Conservation (phyloP, 2,888 invertebrate genomes). For the Lasioglossum pauxillum region DNA sequence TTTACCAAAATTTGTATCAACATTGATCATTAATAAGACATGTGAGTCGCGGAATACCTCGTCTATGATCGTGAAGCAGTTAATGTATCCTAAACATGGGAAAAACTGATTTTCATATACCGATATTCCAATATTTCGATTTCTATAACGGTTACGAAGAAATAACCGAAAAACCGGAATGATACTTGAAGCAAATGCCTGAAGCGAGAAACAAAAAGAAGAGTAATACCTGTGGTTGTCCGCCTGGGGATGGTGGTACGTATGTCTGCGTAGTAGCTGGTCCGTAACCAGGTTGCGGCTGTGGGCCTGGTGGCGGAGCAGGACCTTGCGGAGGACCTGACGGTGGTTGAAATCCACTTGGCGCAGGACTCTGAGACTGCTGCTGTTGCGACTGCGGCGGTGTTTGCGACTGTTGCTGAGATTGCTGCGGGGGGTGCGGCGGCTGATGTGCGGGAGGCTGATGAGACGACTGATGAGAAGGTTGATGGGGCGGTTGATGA, state of each 20-base stretch:
- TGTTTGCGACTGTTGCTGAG: conserved; percentile 75
- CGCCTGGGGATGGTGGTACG: conserved; percentile 82
- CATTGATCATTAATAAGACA: no score
- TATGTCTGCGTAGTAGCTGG: conserved; percentile 84
- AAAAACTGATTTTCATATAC: no score
- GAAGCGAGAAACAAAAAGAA: neutral
- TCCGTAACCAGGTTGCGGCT: conserved; percentile 83
- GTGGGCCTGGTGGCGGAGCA: conserved; percentile 82
- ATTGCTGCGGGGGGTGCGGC: conserved; percentile 85
- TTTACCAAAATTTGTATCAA: no score
- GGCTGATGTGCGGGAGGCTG: conserved; percentile 81
- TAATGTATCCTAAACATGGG: no score
- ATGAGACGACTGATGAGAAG: conserved; percentile 75
- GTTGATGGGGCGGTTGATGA: conserved; percentile 79
- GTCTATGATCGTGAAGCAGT: no score
- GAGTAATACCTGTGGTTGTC: conserved; percentile 85
- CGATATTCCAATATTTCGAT: no score
- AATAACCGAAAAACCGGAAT: no score
- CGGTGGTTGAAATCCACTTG: conserved; percentile 85
- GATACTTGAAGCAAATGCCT: neutral
- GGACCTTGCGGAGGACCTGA: conserved; percentile 82
- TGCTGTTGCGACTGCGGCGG: conserved; percentile 82
- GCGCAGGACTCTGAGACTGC: conserved; percentile 85
- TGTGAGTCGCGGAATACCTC: no score
- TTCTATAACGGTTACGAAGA: no score